Evolutionary conservation across 64 coral and sea anemone species (phyloP).

Genomic region (Hydrozoanthus tunicans): DNA sequence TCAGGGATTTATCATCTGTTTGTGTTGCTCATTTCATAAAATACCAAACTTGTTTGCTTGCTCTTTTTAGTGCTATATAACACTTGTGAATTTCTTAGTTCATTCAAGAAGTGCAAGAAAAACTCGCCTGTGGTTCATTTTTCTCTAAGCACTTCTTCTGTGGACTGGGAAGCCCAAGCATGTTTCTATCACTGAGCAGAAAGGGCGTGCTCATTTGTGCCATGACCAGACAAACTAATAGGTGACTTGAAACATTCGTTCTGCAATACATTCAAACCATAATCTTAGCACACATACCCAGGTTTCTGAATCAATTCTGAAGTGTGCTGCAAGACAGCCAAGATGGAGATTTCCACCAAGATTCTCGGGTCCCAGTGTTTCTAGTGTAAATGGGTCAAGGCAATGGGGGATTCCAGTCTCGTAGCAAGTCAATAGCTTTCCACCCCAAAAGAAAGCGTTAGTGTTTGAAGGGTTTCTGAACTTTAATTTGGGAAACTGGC

Average conservation of each 20-base stretch:
- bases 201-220: too few relatives aligned
- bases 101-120: too few relatives aligned
- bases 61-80: too few relatives aligned
- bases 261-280: not conserved
- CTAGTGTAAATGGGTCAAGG: constrained; percentile 74
- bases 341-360: constrained; percentile 70
- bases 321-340: constrained; percentile 78
- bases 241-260: not conserved
- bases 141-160: too few relatives aligned
- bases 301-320: constrained; percentile 89
- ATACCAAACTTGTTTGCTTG: too few relatives aligned
- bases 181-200: too few relatives aligned
- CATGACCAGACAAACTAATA: too few relatives aligned
- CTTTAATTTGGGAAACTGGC: constrained; percentile 43
- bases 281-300: constrained; percentile 44
- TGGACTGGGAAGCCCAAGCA: too few relatives aligned
- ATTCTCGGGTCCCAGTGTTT: constrained; percentile 84
- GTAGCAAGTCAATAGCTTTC: constrained; percentile 85
- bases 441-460: constrained; percentile 86
- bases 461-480: constrained; percentile 93
- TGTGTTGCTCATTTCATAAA: too few relatives aligned
- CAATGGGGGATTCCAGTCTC: constrained; percentile 84
- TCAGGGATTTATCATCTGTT: too few relatives aligned
- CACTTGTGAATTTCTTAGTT: too few relatives aligned
- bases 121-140: too few relatives aligned